Percentiles rank a stretch among this genome's conserved stretches.
phyloP scores from a whole-genome alignment of 2,113 vertebrate species.

The Python bivittatus region DNA sequence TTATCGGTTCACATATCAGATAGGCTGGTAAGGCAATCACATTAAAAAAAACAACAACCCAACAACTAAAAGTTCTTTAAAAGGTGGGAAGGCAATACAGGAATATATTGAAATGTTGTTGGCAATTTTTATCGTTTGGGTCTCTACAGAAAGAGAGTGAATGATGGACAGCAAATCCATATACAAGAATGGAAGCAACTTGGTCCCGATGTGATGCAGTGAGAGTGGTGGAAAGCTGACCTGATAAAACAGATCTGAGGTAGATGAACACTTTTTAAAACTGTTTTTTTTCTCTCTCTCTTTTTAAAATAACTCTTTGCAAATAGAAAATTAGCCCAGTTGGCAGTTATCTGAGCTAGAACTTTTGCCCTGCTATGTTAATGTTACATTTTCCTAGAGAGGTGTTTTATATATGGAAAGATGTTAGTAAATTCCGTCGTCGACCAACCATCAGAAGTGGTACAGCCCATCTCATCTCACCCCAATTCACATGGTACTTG shows the following conservation, averaged over 20 bases:
- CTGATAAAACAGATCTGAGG: not conserved
- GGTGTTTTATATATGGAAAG: not conserved
- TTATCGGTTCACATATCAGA: not conserved
- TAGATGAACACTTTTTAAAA: not conserved
- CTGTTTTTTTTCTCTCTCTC: not conserved
- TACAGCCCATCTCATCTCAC: not conserved
- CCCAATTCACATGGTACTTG: not conserved
- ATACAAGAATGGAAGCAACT: not conserved
- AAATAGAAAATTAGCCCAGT: not conserved
- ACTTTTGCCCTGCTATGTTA: not conserved
- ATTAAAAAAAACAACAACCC: not conserved
- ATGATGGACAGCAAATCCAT: not conserved
- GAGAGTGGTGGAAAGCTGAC: not conserved
- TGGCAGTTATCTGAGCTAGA: not conserved
- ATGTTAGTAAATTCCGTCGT: not conserved
- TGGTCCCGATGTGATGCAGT: not conserved
- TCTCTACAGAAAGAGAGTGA: not conserved
- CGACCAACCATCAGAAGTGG: not conserved
- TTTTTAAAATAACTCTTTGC: not conserved
- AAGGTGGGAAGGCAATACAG: not conserved
- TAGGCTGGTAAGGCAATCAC: not conserved
- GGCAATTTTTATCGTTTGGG: not conserved
- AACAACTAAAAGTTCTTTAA: not conserved
- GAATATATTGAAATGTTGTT: not conserved
- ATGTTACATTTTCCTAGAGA: not conserved